Evolutionary conservation across 2,888 invertebrate genomes (phyloP), one percentile per base, ranked within the genome.

Genomic region (Cantharis rustica): DNA sequence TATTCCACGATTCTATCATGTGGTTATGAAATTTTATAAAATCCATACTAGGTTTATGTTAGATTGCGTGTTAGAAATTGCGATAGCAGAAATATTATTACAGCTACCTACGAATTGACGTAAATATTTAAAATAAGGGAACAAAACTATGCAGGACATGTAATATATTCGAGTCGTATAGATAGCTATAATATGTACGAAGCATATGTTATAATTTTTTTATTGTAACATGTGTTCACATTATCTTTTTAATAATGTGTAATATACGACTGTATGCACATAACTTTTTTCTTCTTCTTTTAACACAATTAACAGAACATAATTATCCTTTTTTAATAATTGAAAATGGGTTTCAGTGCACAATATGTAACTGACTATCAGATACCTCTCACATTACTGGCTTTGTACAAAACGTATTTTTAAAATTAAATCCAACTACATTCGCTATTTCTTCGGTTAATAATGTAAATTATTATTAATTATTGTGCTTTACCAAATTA

Each of bases 141-240:
- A 13, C n/a, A n/a, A 47, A 47, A 47, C 47, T 47, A 47, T 47
- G 47, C n/a, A 47, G 47, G n/a, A n/a, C n/a, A n/a, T 47, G 47
- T 47, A n/a, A 47, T 47, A 47, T 47, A 47, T 63, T 63, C 63
- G 13, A 63, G 17, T 66, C 64, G 13, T 13, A 20, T 15, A 66
- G n/a, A 20, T 23, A 23, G 23, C 7, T 23, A 23, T 23, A 23
- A 23, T 20, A 68, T 75, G 71, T 75, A 68, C 71, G 71, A 16
- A 68, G 63, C 75, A 75, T 71, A 75, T 75, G 75, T 71, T 71
- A 61, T 71, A 69, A 26, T 71, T 66, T 71, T 72, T 75, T 75
- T 75, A 71, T 71, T 16, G 15, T 31, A 71, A 71, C 75, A 75
- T 75, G 75, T 75, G 75, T 75, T 75, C 68, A 15, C 63, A 75